Evolutionary conservation across 2,888 invertebrate genomes (phyloP).

Genomic region (Sinohyriopsis cumingii): DNA sequence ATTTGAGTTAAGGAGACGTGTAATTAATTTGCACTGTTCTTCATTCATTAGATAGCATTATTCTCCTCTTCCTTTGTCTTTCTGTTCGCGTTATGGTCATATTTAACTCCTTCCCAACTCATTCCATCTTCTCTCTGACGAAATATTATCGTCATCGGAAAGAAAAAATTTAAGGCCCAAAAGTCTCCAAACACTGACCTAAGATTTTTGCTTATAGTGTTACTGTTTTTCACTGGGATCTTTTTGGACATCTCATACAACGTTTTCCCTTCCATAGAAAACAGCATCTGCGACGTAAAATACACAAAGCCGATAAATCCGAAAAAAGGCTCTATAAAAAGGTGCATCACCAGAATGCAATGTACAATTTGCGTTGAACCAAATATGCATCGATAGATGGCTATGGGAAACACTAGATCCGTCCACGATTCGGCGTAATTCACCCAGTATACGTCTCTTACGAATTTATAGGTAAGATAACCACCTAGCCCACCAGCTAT

Average conservation of each 20-base stretch:
- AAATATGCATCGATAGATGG: slow-evolving; percentile 25
- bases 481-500: slow-evolving; percentile 32
- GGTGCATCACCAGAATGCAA: slow-evolving; percentile 38
- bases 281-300: slow-evolving; percentile 29
- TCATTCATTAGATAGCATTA: too few species aligned
- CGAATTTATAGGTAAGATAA: slow-evolving; percentile 30
- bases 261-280: slow-evolving; percentile 42
- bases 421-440: slow-evolving; percentile 10
- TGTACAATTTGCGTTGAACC: slow-evolving; percentile 23
- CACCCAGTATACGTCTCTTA: slow-evolving; percentile 24
- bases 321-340: slow-evolving; percentile 36
- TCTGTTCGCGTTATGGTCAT: too few species aligned
- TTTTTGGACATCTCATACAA: slow-evolving; percentile 46
- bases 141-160: slow-evolving; percentile 54
- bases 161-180: slow-evolving; percentile 57
- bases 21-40: too few species aligned
- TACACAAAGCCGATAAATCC: slow-evolving; percentile 36
- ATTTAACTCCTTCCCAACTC: slow-evolving; percentile 35
- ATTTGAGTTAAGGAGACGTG: too few species aligned
- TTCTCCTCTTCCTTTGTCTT: too few species aligned
- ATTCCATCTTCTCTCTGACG: slow-evolving; percentile 50
- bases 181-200: slow-evolving; percentile 59
- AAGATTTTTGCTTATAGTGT: slow-evolving; percentile 37
- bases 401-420: slow-evolving; percentile 35
- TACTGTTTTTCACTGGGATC: slow-evolving; percentile 38